phyloP scores from a whole-genome alignment of 1,140 invertebrate genomes.

The Pseudomyrmex gracilis region DNA sequence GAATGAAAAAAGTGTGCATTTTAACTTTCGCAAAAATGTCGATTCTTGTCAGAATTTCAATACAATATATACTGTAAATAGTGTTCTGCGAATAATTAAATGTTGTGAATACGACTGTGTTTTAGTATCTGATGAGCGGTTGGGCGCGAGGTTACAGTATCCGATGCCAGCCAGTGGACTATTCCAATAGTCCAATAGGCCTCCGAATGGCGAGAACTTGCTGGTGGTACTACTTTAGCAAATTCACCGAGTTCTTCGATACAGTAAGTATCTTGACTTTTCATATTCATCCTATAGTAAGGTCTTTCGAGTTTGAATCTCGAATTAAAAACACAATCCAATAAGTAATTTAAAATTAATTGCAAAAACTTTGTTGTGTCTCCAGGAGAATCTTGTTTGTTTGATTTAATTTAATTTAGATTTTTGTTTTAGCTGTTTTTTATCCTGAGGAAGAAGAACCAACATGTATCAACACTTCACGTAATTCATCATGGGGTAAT shows the following conservation, averaged over 20 bases:
- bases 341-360: too few relatives aligned
- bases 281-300: slow-evolving; percentile 1
- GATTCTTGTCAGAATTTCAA: too few relatives aligned
- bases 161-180: slow-evolving; percentile 97
- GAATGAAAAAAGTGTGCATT: too few relatives aligned
- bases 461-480: slow-evolving; percentile 96
- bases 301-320: too few relatives aligned
- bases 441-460: slow-evolving; percentile 95
- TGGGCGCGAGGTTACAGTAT: slow-evolving; percentile 96
- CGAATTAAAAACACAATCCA: too few relatives aligned
- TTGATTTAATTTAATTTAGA: too few relatives aligned
- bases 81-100: background rate
- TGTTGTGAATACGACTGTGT: slow-evolving; percentile 63
- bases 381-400: too few relatives aligned
- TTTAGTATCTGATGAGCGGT: slow-evolving; percentile 93
- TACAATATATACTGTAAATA: too few relatives aligned
- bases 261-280: slow-evolving; percentile 88
- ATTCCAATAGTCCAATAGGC: slow-evolving; percentile 92
- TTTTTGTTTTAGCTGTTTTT: slow-evolving; percentile 91
- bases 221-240: slow-evolving; percentile 99
- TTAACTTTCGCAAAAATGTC: too few relatives aligned
- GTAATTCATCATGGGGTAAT: slow-evolving; percentile 98
- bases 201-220: slow-evolving; percentile 96
- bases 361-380: too few relatives aligned
- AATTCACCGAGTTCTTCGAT: slow-evolving; percentile 98